Evolutionary conservation across 2,888 invertebrate species (phyloP), one percentile per base, ranked within the genome.

Genomic region (Tipula confusa): DNA sequence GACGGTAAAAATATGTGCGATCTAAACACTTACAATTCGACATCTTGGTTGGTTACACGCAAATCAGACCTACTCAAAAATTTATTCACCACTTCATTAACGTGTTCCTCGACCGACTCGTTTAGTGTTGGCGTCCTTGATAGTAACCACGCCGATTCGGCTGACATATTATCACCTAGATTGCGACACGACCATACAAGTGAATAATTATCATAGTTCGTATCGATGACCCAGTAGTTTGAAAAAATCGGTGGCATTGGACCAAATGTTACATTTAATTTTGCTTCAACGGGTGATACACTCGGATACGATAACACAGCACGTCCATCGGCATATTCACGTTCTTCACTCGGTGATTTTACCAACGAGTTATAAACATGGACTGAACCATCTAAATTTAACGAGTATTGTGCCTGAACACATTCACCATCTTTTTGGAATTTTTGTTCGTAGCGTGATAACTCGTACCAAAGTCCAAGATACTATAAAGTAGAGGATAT

Each of bases 261-360:
- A 13, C 18, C 31, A 24, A 84, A 84, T 1, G 83, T 64, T 0
- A 84, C 84, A 29, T 84, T 83, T 3, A 84, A 80, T 48, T 82
- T 83, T 11, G 48, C 84, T 28, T 31, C 24, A 6, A 82, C n/a
- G 29, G 84, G 84, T 31, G 13, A 13, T 3, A 29, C 29, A 48
- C 43, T 13, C 1, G 84, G 84, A 31, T 79, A 79, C 3, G 84
- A 82, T 7, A 84, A 31, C 4, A 82, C 15, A 13, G 83, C 84
- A 6, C 33, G 28, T 0, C 84, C 84, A 28, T n/a, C 2, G 1
- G 28, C 36, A 33, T 28, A 29, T n/a, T 29, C 80, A 82, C 31
- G 43, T 29, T 48, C 64, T 13, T 31, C 0, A 29, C 80, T 84
- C 3, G 80, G 18, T 43, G 33, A 15, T 0, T 33, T 13, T n/a